Conservation (phyloP, 1,140 invertebrate genomes). For the Bombus waltoni region DNA sequence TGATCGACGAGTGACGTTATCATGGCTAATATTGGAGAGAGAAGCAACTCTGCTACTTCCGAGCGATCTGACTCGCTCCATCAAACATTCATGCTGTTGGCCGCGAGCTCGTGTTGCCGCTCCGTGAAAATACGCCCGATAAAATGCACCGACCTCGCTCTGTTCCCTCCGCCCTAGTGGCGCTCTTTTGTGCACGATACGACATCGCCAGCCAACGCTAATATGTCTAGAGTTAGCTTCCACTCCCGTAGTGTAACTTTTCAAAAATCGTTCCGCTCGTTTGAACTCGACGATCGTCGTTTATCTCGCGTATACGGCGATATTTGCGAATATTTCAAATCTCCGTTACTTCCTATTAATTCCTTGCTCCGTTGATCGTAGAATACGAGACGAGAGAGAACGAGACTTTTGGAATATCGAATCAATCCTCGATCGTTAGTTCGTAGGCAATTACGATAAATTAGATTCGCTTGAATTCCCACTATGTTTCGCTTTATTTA, state of each 20-base stretch:
- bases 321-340: background rate
- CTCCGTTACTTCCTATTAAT: too few species aligned
- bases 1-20: slow-evolving; percentile 69
- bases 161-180: background rate
- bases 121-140: slow-evolving; percentile 61
- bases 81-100: slow-evolving; percentile 68
- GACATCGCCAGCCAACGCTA: slow-evolving; percentile 45
- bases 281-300: background rate
- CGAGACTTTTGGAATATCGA: background rate
- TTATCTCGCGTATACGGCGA: background rate
- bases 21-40: slow-evolving; percentile 64
- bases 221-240: slow-evolving; percentile 52
- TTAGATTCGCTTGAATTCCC: too few species aligned
- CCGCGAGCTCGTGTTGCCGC: slow-evolving; percentile 54
- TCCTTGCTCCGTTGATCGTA: background rate
- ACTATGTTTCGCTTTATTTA: too few species aligned
- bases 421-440: background rate
- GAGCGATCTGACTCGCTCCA: slow-evolving; percentile 64
- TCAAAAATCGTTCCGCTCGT: slow-evolving; percentile 28
- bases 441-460: background rate
- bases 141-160: slow-evolving; percentile 50
- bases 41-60: slow-evolving; percentile 45
- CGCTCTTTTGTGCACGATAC: slow-evolving; percentile 49
- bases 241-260: slow-evolving; percentile 27
- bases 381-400: background rate